Evolutionary conservation across 2,888 invertebrate species (phyloP).

Genomic region (Mythimna loreyi): DNA sequence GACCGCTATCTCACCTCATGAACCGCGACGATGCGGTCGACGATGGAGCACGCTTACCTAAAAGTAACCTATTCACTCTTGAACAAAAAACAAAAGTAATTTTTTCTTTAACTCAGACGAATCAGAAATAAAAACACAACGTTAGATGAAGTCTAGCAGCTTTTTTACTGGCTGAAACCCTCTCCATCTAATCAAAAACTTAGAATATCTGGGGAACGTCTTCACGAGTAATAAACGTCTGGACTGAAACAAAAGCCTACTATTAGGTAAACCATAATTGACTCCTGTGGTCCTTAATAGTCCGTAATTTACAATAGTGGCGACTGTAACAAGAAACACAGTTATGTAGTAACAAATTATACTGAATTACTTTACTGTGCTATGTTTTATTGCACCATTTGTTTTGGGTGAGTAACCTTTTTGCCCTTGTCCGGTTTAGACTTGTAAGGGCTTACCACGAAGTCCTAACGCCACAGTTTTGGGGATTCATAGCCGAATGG

Average conservation of each 20-base stretch:
- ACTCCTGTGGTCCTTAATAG: slow-evolving; percentile 48
- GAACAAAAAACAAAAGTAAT: too few relatives aligned
- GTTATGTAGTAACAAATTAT: slow-evolving; percentile 31
- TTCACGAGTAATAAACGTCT: slow-evolving; percentile 39
- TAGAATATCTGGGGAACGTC: slow-evolving; percentile 13
- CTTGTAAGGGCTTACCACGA: background rate
- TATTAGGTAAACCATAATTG: slow-evolving; percentile 51
- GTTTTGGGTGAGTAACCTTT: background rate
- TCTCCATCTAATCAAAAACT: slow-evolving; percentile 13
- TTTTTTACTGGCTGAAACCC: background rate
- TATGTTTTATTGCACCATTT: slow-evolving; percentile 18
- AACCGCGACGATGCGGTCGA: too few relatives aligned
- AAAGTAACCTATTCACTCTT: too few relatives aligned
- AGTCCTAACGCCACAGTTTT: too few relatives aligned
- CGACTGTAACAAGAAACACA: slow-evolving; percentile 32
- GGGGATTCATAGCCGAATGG: too few relatives aligned
- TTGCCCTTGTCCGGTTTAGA: background rate
- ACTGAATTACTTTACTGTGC: slow-evolving; percentile 1
- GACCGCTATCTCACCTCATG: too few relatives aligned
- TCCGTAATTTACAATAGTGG: slow-evolving; percentile 42
- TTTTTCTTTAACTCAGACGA: background rate
- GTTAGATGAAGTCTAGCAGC: background rate
- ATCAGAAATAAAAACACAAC: background rate
- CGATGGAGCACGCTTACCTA: too few relatives aligned
- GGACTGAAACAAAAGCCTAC: slow-evolving; percentile 26